Percentiles rank a stretch among this genome's conserved stretches.
These are phyloP conservation scores for Thereuonema tuberculata DNA, from an alignment of 1,140 invertebrate genomes.

Conservation along the genomic window DNA sequence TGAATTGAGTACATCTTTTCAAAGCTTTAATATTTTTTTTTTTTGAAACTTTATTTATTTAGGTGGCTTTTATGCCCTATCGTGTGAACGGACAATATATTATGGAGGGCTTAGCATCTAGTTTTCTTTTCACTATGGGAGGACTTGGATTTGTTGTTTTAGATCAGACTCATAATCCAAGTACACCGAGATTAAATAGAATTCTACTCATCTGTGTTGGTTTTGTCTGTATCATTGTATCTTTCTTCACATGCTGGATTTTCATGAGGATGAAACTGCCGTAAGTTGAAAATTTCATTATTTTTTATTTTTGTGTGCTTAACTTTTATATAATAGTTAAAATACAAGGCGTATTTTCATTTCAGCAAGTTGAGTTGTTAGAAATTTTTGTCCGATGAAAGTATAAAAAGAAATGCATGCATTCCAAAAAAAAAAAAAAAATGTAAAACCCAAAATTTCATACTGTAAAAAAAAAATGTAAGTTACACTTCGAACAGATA, in stretches of 20 bases:
- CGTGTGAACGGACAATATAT: conserved; percentile 97
- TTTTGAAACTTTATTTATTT: too few relatives aligned
- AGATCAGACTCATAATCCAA: conserved; percentile 82
- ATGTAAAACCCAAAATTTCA: too few relatives aligned
- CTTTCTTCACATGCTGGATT: conserved; percentile 91
- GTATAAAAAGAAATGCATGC: too few relatives aligned
- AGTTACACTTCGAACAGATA: too few relatives aligned
- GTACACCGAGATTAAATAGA: conserved; percentile 81
- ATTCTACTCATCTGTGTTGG: conserved; percentile 83
- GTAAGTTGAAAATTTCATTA: too few relatives aligned
- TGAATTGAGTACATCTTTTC: too few relatives aligned
- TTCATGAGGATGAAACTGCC: conserved; percentile 99
- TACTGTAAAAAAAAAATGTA: too few relatives aligned
- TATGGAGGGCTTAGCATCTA: conserved; percentile 94
- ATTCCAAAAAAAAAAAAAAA: too few relatives aligned
- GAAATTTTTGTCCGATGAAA: too few relatives aligned
- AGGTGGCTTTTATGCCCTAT: conserved; percentile 97
- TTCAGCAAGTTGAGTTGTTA: not conserved
- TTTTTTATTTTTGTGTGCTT: too few relatives aligned
- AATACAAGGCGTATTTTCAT: not conserved
- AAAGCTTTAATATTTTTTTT: too few relatives aligned
- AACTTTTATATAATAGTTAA: too few relatives aligned
- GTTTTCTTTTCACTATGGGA: conserved; percentile 89
- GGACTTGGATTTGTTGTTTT: conserved; percentile 93
- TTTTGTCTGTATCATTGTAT: conserved; percentile 82